These are phyloP conservation scores for Hemicordylus capensis DNA, from an alignment of 2,113 vertebrate genomes.

Conservation along the genomic window DNA sequence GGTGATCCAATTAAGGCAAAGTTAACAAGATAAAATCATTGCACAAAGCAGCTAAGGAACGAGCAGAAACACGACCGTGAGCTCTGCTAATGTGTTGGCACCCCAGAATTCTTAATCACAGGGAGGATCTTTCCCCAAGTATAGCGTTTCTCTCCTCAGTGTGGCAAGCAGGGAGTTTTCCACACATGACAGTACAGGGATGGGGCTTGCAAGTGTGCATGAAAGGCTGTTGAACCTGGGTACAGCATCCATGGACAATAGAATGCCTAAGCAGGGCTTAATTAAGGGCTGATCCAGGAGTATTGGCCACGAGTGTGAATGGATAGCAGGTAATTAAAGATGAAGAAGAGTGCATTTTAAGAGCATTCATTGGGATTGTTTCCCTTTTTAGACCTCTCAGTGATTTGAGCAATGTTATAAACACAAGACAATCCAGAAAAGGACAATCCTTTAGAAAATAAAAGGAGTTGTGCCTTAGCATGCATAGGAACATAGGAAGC, in stretches of 20 bases:
- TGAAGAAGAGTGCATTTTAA: not conserved
- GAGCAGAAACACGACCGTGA: not conserved
- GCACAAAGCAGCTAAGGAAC: not conserved
- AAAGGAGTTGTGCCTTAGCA: not conserved
- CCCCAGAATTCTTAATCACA: too few species aligned
- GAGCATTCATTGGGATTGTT: not conserved
- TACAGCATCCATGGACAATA: too few species aligned
- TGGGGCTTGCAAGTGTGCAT: too few species aligned
- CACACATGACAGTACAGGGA: too few species aligned
- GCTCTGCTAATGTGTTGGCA: not conserved
- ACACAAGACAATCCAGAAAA: not conserved
- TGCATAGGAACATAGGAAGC: not conserved
- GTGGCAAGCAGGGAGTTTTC: too few species aligned
- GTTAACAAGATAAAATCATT: not conserved
- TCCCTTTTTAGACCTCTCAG: not conserved
- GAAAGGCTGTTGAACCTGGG: too few species aligned
- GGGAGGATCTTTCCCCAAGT: too few species aligned
- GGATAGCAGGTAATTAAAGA: too few species aligned
- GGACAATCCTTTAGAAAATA: not conserved
- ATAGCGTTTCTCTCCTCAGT: too few species aligned
- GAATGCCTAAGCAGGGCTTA: too few species aligned
- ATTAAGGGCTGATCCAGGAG: too few species aligned
- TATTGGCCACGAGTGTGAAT: too few species aligned
- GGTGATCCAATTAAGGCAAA: not conserved
- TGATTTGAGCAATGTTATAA: not conserved